Evolutionary conservation across 2,888 invertebrate species (phyloP).

Genomic region (Rambutsinella grinnellia): DNA sequence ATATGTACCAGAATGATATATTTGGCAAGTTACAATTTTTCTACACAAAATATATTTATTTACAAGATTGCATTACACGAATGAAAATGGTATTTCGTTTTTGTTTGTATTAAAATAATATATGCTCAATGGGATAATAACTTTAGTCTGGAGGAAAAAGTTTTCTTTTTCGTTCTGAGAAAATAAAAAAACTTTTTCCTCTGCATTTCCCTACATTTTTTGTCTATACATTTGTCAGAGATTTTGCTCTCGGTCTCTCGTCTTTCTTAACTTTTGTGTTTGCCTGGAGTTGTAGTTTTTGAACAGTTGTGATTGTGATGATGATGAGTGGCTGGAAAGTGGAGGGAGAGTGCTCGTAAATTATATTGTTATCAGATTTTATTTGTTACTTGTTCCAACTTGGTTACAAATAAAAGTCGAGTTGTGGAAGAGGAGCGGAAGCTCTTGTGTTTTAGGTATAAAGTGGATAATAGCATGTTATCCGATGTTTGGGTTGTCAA

Average conservation of each 20-base stretch:
- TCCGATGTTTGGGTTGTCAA: too few species aligned
- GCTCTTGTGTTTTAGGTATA: too few species aligned
- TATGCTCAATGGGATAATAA: conserved; percentile 48
- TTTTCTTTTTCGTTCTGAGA: conserved; percentile 22
- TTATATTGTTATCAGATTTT: conserved; percentile 54
- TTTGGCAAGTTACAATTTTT: neutral
- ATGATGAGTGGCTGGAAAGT: conserved; percentile 55
- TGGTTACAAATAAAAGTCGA: too few species aligned
- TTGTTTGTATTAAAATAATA: conserved; percentile 15
- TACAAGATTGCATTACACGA: neutral
- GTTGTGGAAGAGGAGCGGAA: too few species aligned
- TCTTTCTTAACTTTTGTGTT: conserved; percentile 6
- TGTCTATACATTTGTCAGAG: neutral
- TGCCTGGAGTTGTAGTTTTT: conserved; percentile 14
- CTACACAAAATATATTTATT: neutral
- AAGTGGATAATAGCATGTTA: too few species aligned
- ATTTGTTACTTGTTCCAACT: conserved; percentile 26
- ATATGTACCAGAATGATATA: neutral
- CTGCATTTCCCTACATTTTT: neutral
- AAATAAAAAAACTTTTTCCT: neutral
- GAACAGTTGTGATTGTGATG: conserved; percentile 46
- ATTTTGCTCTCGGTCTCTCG: neutral
- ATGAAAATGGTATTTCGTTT: neutral
- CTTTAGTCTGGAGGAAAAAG: conserved; percentile 25
- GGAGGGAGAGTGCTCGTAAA: conserved; percentile 52